Percentiles rank a stretch among this genome's conserved stretches.
Conservation (phyloP, 2,113 vertebrate genomes). For the Bambusicola thoracicus region DNA sequence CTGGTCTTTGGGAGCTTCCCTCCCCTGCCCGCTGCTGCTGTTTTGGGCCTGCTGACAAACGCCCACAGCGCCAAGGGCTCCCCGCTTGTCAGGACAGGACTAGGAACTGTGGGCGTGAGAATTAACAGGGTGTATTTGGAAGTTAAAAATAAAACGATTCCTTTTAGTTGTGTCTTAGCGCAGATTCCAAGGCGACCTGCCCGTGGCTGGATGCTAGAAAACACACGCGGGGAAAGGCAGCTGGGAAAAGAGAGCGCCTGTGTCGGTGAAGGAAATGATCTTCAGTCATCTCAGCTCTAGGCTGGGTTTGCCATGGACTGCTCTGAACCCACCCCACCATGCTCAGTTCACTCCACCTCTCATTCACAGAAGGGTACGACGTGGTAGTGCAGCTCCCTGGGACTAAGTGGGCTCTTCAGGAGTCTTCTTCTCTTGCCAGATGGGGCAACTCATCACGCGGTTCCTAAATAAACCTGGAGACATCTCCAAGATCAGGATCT, state of each 20-base stretch:
- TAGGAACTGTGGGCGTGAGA: not conserved
- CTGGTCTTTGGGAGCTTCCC: not conserved
- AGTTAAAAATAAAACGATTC: constrained; percentile 4
- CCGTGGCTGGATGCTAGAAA: not conserved
- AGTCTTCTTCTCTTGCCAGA: not conserved
- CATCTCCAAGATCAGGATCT: not conserved
- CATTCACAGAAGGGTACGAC: not conserved
- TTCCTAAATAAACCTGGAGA: not conserved
- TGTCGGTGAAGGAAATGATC: not conserved
- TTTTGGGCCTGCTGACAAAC: constrained; percentile 36
- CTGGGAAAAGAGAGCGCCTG: not conserved
- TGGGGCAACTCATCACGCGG: not conserved
- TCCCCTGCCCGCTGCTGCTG: not conserved
- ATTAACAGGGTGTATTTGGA: constrained; percentile 18
- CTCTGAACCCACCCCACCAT: not conserved
- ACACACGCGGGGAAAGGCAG: not conserved
- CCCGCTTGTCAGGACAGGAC: constrained; percentile 52
- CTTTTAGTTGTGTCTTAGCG: not conserved
- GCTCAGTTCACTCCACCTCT: not conserved
- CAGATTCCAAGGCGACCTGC: not conserved
- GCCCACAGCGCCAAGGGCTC: constrained; percentile 36
- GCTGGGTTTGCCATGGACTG: not conserved
- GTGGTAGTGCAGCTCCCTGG: not conserved
- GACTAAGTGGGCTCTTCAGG: not conserved
- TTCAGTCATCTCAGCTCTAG: not conserved